Evolutionary conservation across 2,888 invertebrate genomes (phyloP).

Genomic region (Xanthorhoe spadicearia): DNA sequence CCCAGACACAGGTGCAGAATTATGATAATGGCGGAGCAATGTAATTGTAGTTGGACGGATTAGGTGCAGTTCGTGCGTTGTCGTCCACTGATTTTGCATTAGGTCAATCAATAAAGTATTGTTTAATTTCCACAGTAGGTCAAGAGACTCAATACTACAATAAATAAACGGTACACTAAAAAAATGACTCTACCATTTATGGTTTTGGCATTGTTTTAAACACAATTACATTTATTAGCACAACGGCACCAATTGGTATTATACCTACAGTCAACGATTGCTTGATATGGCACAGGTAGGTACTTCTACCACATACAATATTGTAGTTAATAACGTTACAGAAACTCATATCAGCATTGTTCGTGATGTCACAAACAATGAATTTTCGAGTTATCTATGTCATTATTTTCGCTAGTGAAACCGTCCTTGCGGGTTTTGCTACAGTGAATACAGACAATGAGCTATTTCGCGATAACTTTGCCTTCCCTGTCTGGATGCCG

Average conservation of each 20-base stretch:
- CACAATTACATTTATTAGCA: constrained; percentile 30
- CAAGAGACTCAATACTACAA: constrained; percentile 2
- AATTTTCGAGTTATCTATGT: constrained; percentile 55
- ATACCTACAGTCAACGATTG: not conserved
- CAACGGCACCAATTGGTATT: not conserved
- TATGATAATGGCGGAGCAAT: too few species aligned
- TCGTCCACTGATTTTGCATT: not conserved
- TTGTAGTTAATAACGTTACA: constrained; percentile 5
- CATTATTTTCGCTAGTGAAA: constrained; percentile 65
- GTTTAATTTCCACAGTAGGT: constrained; percentile 9
- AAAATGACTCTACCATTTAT: constrained; percentile 25
- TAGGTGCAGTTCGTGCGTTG: too few species aligned
- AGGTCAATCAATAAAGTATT: constrained; percentile 10
- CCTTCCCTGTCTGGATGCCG: constrained; percentile 59
- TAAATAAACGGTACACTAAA: not conserved
- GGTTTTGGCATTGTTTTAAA: constrained; percentile 34
- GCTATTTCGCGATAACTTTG: constrained; percentile 65
- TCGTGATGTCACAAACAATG: constrained; percentile 59
- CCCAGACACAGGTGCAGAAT: too few species aligned
- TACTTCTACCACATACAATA: not conserved
- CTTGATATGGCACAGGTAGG: not conserved
- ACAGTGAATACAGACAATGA: constrained; percentile 70
- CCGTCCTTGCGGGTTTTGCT: constrained; percentile 66
- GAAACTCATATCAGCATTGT: constrained; percentile 51
- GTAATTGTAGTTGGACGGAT: too few species aligned